phyloP scores from a whole-genome alignment of 2,888 invertebrate species.

The Galeopsomyia nigrocyanea region DNA sequence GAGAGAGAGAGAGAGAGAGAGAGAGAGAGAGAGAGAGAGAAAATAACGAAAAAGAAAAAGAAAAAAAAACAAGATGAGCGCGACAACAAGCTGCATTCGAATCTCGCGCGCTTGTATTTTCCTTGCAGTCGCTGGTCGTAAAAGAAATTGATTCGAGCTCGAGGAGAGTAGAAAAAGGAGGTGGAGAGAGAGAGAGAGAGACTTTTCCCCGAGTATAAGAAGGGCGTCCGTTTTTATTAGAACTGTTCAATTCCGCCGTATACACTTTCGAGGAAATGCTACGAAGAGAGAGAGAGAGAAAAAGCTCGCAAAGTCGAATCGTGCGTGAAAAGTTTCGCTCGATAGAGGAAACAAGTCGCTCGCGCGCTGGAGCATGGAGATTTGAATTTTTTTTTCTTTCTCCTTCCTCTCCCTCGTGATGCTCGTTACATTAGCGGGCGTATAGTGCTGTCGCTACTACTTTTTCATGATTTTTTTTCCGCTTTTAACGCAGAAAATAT shows the following conservation, averaged over 20 bases:
- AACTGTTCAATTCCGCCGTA: constrained; percentile 56
- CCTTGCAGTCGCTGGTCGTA: constrained; percentile 32
- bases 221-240: constrained; percentile 56
- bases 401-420: not conserved
- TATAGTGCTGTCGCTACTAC: not conserved
- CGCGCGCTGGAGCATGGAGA: constrained; percentile 6
- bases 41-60: too few species aligned
- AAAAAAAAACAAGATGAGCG: too few species aligned
- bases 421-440: constrained; percentile 34
- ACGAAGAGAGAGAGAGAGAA: not conserved
- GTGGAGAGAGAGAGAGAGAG: constrained; percentile 24
- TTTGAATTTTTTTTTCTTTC: constrained; percentile 32
- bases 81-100: constrained; percentile 17
- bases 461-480: constrained; percentile 3
- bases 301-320: too few species aligned
- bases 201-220: constrained; percentile 2
- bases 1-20: too few species aligned
- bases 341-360: not conserved
- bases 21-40: too few species aligned
- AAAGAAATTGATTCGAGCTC: constrained; percentile 46
- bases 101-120: constrained; percentile 34
- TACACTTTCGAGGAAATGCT: not conserved
- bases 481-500: not conserved
- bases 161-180: constrained; percentile 15
- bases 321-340: constrained; percentile 20